Base-by-base conservation (phyloP, 2,888 invertebrate genomes). In the Pseudanteris insignis region DNA sequence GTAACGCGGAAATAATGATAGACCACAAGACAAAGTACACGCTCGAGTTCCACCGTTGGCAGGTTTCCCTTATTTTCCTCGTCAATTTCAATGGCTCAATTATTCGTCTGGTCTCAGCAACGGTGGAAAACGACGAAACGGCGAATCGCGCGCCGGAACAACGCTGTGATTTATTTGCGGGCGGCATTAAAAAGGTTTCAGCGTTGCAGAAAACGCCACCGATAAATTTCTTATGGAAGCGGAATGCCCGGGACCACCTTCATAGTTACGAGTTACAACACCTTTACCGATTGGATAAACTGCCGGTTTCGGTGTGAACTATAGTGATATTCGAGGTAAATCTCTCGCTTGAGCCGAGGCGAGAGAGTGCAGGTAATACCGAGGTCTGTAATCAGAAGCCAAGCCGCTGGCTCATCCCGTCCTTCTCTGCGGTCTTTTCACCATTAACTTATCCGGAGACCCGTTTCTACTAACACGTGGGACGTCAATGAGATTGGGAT, bases 351-450 rank as follows among this genome's bases (percentile, higher is more conserved):
- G 71, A 71, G 69, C 68, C 66, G 73, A 77, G 77, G 75, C 74
- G 77, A 77, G 77, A 78, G 78, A 78, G 76, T 77, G 72, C 77
- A 74, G 75, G 70, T 70, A 76, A 74, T 73, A 69, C 67, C 73
- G 76, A 70, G 74, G 73, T 78, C 79, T 79, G 78, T 79, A 79
- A 79, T 79, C 79, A 79, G 77, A 73, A 65, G 65, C 41, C 63
- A 24, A 63, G 65, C 65, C 65, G 65, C 65, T 65, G 63, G 65
- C 63, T 34, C 57, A 46, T 43, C 48, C 67, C 60, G 66, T 64
- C 65, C 50, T 59, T 67, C 69, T 72, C 71, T 71, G 69, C 59
- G 66, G 68, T 73, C 74, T 74, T 68, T 69, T 74, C 69, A 71
- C 73, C 75, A 76, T 77, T 77, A 77, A 75, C 75, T 75, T 73